Percentiles rank a stretch among this genome's conserved stretches.
These are phyloP conservation scores for Aegithalos caudatus DNA, from an alignment of 2,113 vertebrate genomes.

Conservation along the genomic window DNA sequence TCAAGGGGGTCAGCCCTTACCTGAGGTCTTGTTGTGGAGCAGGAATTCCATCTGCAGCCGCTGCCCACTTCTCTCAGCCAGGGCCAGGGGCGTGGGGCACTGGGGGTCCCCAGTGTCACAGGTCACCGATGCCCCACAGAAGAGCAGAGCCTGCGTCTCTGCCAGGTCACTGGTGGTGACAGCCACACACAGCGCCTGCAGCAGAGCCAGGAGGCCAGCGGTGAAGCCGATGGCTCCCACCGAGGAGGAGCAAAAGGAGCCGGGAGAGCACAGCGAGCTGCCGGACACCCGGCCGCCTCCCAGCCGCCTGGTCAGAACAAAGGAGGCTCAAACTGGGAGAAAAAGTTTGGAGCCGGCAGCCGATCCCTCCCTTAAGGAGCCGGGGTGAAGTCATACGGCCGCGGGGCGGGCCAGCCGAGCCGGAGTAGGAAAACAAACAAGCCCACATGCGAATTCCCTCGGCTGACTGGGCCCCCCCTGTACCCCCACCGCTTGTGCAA, in stretches of 20 bases:
- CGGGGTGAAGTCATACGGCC: slow-evolving; percentile 12
- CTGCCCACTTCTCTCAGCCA: slow-evolving; percentile 82
- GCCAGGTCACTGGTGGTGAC: slow-evolving; percentile 89
- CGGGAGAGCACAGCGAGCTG: not conserved
- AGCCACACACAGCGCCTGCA: slow-evolving; percentile 84
- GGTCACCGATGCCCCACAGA: slow-evolving; percentile 88
- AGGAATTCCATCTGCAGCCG: slow-evolving; percentile 88
- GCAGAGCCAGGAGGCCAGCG: not conserved
- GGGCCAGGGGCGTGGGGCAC: slow-evolving; percentile 73
- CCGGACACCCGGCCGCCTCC: not conserved
- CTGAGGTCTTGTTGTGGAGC: slow-evolving; percentile 85
- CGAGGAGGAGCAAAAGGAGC: not conserved
- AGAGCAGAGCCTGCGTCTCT: slow-evolving; percentile 89
- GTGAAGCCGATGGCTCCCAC: not conserved
- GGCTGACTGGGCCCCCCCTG: not conserved
- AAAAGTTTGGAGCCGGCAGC: not conserved
- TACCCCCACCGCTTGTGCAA: not conserved
- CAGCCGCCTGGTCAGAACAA: not conserved
- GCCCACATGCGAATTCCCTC: slow-evolving; percentile 5
- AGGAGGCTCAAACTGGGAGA: not conserved
- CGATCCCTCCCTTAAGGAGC: slow-evolving; percentile 3
- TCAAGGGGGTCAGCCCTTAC: slow-evolving; percentile 59
- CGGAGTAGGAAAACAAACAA: slow-evolving; percentile 4
- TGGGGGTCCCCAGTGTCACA: slow-evolving; percentile 80
- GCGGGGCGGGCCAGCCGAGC: not conserved